These are phyloP conservation scores for Parazoanthus darwini DNA, from an alignment of 92 coral and sea anemone species.

Conservation along the genomic window DNA sequence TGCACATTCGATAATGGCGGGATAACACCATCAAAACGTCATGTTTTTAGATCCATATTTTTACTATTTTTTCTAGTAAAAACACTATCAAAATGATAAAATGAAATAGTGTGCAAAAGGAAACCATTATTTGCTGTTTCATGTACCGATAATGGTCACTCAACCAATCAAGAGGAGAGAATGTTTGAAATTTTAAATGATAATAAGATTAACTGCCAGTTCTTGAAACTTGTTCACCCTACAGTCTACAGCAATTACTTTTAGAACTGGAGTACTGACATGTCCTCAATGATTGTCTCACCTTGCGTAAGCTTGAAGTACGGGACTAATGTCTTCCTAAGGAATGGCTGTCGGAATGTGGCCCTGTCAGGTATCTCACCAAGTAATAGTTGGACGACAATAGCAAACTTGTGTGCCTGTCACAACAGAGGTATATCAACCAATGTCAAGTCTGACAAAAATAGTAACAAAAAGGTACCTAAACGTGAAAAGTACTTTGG, in stretches of 20 bases:
- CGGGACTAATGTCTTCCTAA: slow-evolving; percentile 92
- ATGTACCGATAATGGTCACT: neutral
- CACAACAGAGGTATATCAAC: slow-evolving; percentile 2
- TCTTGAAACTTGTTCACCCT: neutral
- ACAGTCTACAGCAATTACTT: neutral
- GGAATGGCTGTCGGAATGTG: slow-evolving; percentile 92
- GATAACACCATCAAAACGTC: too few species aligned
- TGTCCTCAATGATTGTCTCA: slow-evolving; percentile 20
- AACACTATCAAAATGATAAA: too few species aligned
- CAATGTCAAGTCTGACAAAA: too few species aligned
- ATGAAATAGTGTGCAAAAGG: neutral
- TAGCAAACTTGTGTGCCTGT: slow-evolving; percentile 98
- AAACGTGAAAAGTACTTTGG: neutral
- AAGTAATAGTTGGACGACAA: slow-evolving; percentile 92
- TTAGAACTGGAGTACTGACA: too few species aligned
- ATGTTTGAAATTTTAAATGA: too few species aligned
- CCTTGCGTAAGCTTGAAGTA: slow-evolving; percentile 98
- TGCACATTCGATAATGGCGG: too few species aligned
- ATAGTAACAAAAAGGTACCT: too few species aligned
- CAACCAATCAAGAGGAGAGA: neutral
- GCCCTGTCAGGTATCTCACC: slow-evolving; percentile 99
- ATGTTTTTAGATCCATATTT: too few species aligned
- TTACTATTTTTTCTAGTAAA: too few species aligned
- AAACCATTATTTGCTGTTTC: too few species aligned
- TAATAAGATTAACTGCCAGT: neutral